Evolutionary conservation across 35 echinoderm and acorn worm species (phyloP).

Genomic region (Diadema setosum): DNA sequence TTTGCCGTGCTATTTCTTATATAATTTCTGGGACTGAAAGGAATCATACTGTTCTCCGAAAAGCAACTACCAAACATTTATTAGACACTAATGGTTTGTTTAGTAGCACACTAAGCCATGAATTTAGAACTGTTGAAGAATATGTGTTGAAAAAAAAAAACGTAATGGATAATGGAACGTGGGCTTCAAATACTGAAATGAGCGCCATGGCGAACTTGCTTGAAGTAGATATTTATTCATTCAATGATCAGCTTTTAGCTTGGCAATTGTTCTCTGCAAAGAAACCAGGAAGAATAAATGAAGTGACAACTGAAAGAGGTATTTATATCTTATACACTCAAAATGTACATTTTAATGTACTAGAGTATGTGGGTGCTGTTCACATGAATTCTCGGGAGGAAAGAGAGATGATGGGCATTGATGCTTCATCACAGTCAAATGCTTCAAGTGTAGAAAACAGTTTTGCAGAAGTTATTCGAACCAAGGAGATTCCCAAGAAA

Average conservation of each 20-base stretch:
- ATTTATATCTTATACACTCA: no score
- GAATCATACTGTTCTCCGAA: neutral
- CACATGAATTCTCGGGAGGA: no score
- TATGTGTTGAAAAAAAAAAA: neutral
- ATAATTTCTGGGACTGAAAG: neutral
- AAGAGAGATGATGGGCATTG: no score
- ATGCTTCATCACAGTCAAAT: no score
- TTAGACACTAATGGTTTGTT: neutral
- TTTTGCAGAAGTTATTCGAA: no score
- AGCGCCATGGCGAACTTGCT: conserved; percentile 34
- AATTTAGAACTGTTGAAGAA: neutral
- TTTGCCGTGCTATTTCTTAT: conserved; percentile 31
- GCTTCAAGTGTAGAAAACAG: no score
- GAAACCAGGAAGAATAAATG: no score
- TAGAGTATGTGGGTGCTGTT: no score
- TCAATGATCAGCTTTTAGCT: neutral
- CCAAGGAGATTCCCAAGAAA: no score
- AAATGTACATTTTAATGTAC: no score
- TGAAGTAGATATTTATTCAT: conserved; percentile 19
- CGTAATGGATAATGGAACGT: conserved; percentile 13
- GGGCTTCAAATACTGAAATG: neutral
- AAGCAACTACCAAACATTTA: neutral
- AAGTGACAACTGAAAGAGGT: no score
- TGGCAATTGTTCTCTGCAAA: no score
- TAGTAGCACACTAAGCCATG: neutral